A percentile compares a stretch with the other conserved stretches of the same genome.
Conservation (phyloP, 2,797 vertebrate genomes). For the Uromys caudimaculatus region DNA sequence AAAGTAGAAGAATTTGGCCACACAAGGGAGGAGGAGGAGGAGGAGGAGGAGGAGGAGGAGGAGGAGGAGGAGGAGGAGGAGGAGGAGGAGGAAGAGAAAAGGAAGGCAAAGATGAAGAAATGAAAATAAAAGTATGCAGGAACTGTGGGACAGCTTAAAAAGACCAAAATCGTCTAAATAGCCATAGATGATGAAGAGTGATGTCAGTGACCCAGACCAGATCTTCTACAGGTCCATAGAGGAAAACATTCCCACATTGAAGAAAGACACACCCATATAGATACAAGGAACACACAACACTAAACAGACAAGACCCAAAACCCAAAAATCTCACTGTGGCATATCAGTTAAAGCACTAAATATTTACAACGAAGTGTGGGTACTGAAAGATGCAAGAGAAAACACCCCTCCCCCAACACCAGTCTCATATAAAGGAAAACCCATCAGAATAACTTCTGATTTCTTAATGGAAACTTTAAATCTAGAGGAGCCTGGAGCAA, state of each 20-base stretch:
- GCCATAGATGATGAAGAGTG: neutral
- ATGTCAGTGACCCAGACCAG: neutral
- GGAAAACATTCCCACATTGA: neutral
- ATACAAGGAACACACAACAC: neutral
- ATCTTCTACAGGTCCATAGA: neutral
- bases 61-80: neutral
- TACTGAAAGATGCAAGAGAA: neutral
- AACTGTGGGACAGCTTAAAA: neutral
- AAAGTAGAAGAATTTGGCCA: neutral
- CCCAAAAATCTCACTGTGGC: neutral
- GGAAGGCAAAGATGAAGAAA: neutral
- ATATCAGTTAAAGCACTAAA: neutral
- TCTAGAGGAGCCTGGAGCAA: neutral
- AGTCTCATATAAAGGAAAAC: neutral
- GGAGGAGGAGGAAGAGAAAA: neutral
- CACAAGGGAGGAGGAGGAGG: neutral
- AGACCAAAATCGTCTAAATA: neutral
- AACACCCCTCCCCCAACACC: neutral
- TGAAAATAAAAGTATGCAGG: neutral
- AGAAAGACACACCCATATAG: neutral
- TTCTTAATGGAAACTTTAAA: neutral
- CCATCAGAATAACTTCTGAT: neutral
- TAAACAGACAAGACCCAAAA: neutral
- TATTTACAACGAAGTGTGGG: neutral
- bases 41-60: neutral